Evolutionary conservation across 2,888 invertebrate genomes (phyloP).

Genomic region (Agrotis segetum): DNA sequence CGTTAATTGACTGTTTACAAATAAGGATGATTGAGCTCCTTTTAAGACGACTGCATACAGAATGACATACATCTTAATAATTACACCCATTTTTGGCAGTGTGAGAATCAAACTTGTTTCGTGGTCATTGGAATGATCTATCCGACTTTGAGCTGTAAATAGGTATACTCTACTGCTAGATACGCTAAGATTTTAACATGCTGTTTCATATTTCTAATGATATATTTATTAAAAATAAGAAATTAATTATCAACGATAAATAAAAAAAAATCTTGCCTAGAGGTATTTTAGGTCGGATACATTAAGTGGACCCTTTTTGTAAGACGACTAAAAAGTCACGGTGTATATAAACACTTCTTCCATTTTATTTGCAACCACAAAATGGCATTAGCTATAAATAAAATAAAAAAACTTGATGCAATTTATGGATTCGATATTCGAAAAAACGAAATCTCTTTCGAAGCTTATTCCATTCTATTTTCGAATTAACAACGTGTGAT

Average conservation of each 20-base stretch:
- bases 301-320: too few species aligned
- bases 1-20: conserved; percentile 19
- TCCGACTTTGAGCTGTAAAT: too few species aligned
- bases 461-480: conserved; percentile 29
- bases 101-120: conserved; percentile 24
- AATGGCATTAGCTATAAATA: not conserved
- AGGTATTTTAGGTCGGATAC: too few species aligned
- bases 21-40: conserved; percentile 17
- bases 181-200: too few species aligned
- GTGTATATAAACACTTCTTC: too few species aligned
- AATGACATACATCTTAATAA: conserved; percentile 10
- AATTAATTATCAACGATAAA: too few species aligned
- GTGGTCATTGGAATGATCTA: too few species aligned
- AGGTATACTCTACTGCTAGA: too few species aligned
- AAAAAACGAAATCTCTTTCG: conserved; percentile 1
- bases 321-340: too few species aligned
- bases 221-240: too few species aligned
- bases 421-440: conserved; percentile 1
- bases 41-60: conserved; percentile 6
- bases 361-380: not conserved
- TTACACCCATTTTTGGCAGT: not conserved
- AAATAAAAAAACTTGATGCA: conserved; percentile 10
- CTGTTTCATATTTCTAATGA: too few species aligned
- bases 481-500: conserved; percentile 25
- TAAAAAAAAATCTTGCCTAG: too few species aligned